Conservation (phyloP, 2,888 invertebrate genomes). For the Parelbella ahira region DNA sequence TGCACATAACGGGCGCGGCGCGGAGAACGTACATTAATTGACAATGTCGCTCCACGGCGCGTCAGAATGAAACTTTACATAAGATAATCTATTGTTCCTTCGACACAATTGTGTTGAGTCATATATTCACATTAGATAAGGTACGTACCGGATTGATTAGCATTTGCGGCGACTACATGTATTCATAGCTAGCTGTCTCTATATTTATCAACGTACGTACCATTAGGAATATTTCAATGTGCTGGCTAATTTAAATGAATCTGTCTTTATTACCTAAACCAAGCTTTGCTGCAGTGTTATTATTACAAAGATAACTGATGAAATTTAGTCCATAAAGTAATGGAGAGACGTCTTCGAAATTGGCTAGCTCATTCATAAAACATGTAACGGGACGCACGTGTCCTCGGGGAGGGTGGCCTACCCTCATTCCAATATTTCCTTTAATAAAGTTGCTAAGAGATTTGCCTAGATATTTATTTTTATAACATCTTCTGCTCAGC, state of each 20-base stretch:
- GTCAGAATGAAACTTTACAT: constrained; percentile 37
- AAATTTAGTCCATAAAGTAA: constrained; percentile 12
- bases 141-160: constrained; percentile 40
- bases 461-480: constrained; percentile 1
- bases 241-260: too few species aligned
- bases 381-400: constrained; percentile 58
- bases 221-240: too few species aligned
- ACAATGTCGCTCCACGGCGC: constrained; percentile 24
- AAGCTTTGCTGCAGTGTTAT: background rate
- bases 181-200: constrained; percentile 3
- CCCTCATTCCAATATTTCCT: constrained; percentile 28
- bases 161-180: constrained; percentile 38
- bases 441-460: constrained; percentile 16
- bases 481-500: too few species aligned
- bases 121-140: constrained; percentile 42
- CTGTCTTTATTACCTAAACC: too few species aligned
- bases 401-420: constrained; percentile 37
- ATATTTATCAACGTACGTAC: background rate
- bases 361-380: constrained; percentile 46
- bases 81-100: constrained; percentile 47
- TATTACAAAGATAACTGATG: background rate
- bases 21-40: constrained; percentile 12
- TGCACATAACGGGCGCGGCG: background rate
- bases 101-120: constrained; percentile 46
- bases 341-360: constrained; percentile 27